phyloP scores from a whole-genome alignment of 2,888 invertebrate species.

The Drosophila vallismaia region DNA sequence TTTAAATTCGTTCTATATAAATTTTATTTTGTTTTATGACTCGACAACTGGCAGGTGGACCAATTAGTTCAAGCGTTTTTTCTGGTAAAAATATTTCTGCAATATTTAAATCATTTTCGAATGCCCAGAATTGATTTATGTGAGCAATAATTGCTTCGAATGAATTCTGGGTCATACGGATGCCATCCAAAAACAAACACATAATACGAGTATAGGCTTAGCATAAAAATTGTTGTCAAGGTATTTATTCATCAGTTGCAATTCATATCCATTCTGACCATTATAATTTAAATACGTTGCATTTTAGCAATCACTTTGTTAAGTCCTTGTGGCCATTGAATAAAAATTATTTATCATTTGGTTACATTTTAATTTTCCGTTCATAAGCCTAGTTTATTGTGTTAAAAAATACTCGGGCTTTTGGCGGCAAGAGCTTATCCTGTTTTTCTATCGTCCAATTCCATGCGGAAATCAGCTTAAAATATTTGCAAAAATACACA shows the following conservation, averaged over 20 bases:
- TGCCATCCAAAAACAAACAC: conserved; percentile 1
- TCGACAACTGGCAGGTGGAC: conserved; percentile 53
- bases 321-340: conserved; percentile 31
- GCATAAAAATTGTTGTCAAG: conserved; percentile 7
- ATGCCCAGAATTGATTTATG: conserved; percentile 57
- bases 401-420: conserved; percentile 15
- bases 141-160: conserved; percentile 54
- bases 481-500: conserved; percentile 54
- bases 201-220: conserved; percentile 1
- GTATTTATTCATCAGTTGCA: conserved; percentile 18
- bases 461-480: conserved; percentile 71
- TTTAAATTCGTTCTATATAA: conserved; percentile 22
- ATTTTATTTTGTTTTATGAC: conserved; percentile 47
- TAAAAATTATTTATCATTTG: conserved; percentile 39
- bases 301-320: conserved; percentile 32
- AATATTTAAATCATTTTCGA: conserved; percentile 47
- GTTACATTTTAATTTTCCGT: conserved; percentile 15
- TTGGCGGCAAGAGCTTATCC: conserved; percentile 47
- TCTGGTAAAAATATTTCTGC: conserved; percentile 16
- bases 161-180: conserved; percentile 36
- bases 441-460: conserved; percentile 56
- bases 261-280: conserved; percentile 23
- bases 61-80: conserved; percentile 62
- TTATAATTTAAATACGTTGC: conserved; percentile 26
- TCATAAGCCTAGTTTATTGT: conserved; percentile 28